Conservation (phyloP, 1,140 invertebrate species). For the Drosophila azteca region DNA sequence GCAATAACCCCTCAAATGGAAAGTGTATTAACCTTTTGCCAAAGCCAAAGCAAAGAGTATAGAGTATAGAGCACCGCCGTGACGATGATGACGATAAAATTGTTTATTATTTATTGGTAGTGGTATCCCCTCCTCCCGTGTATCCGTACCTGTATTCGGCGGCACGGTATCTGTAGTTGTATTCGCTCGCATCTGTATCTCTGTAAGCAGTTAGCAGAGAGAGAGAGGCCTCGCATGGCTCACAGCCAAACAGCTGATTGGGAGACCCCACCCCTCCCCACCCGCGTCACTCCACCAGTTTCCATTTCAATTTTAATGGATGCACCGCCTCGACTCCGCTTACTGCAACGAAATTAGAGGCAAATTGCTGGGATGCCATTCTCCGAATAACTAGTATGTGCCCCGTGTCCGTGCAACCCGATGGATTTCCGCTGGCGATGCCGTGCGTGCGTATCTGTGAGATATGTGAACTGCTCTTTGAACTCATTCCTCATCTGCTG, state of each 20-base stretch:
- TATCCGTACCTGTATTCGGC: too few species aligned
- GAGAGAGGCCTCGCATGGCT: constrained; percentile 13
- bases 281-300: background rate
- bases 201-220: constrained; percentile 3
- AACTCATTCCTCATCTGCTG: too few species aligned
- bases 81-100: constrained; percentile 29
- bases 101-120: constrained; percentile 9
- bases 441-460: too few species aligned
- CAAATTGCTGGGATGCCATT: constrained; percentile 13
- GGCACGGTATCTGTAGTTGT: constrained; percentile 5
- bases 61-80: too few species aligned
- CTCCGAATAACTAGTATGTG: too few species aligned
- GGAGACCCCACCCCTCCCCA: background rate
- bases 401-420: too few species aligned
- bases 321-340: background rate
- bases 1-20: background rate
- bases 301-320: constrained; percentile 7
- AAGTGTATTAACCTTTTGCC: constrained; percentile 4
- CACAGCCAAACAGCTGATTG: constrained; percentile 47
- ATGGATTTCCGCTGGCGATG: too few species aligned
- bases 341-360: constrained; percentile 6
- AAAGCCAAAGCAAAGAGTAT: background rate
- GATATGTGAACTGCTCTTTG: too few species aligned
- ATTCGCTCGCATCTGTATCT: constrained; percentile 11
- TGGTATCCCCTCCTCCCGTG: background rate